Conservation (phyloP, 2,113 vertebrate species). For the Steatornis caripensis region DNA sequence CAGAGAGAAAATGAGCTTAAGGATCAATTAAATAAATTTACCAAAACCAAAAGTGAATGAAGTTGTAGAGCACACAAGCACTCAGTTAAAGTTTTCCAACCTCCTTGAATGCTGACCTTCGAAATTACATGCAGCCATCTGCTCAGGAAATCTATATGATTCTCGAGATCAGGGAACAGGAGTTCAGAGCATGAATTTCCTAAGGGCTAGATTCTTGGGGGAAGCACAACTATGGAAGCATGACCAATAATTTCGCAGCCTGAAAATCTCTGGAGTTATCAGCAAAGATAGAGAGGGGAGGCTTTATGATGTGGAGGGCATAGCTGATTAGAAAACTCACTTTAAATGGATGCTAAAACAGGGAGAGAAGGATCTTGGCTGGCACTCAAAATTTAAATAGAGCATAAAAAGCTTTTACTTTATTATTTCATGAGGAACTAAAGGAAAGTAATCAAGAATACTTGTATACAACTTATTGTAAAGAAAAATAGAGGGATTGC, state of each 20-base stretch:
- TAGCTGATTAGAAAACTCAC: slow-evolving; percentile 23
- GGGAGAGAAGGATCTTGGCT: slow-evolving; percentile 24
- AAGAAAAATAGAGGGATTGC: background rate
- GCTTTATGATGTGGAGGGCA: background rate
- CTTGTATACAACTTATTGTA: slow-evolving; percentile 45
- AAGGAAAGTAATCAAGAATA: slow-evolving; percentile 61
- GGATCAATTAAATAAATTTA: background rate
- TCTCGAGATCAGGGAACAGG: background rate
- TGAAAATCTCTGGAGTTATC: slow-evolving; percentile 51
- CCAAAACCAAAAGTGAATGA: fast-evolving
- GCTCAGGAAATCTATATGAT: background rate
- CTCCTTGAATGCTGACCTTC: slow-evolving; percentile 28
- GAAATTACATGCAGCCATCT: background rate
- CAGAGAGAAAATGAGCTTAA: background rate
- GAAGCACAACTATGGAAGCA: slow-evolving; percentile 22
- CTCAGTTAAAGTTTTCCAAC: background rate
- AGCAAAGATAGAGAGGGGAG: background rate
- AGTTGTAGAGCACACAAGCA: background rate
- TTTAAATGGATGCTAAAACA: slow-evolving; percentile 34
- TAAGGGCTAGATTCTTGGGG: background rate
- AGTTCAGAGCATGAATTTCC: slow-evolving; percentile 10
- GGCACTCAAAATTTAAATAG: slow-evolving; percentile 62
- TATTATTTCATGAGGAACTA: slow-evolving; percentile 52
- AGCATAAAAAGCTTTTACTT: slow-evolving; percentile 61
- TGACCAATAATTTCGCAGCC: slow-evolving; percentile 24